phyloP scores from a whole-genome alignment of 2,113 vertebrate genomes.

The Sylvia atricapilla region DNA sequence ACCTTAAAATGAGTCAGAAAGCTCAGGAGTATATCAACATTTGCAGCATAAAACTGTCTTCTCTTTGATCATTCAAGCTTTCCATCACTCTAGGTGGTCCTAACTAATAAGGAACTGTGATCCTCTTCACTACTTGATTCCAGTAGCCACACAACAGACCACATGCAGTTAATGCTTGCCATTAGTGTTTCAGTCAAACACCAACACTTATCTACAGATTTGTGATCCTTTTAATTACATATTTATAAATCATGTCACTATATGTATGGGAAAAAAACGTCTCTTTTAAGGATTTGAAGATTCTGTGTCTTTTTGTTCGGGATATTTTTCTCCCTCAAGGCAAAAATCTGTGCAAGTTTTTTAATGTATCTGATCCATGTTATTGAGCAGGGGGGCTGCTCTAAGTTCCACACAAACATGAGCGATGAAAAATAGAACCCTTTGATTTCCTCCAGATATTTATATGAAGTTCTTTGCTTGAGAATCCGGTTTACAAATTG shows the following conservation, averaged over 20 bases:
- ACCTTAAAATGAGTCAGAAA: constrained; percentile 49
- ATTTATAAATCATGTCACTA: background rate
- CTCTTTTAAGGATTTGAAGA: background rate
- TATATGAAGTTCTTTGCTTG: background rate
- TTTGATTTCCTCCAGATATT: background rate
- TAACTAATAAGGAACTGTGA: constrained; percentile 67
- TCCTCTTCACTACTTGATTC: constrained; percentile 46
- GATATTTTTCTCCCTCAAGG: background rate
- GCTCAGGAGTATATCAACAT: constrained; percentile 50
- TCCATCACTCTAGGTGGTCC: constrained; percentile 67
- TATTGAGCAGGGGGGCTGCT: background rate
- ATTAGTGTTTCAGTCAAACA: constrained; percentile 19
- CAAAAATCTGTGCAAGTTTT: background rate
- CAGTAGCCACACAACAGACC: constrained; percentile 33
- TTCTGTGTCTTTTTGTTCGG: background rate
- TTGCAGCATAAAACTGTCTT: constrained; percentile 42
- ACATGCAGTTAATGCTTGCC: constrained; percentile 23
- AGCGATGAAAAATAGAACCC: background rate
- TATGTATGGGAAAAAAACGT: background rate
- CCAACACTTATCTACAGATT: background rate
- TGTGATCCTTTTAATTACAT: constrained; percentile 17
- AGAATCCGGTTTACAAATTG: background rate
- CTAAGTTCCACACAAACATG: background rate
- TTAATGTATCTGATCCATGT: background rate
- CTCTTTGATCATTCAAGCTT: constrained; percentile 71